A percentile compares a stretch with the other conserved stretches of the same genome.
Evolutionary conservation across 2,888 invertebrate species (phyloP).

Genomic region (Polydrusus tereticollis): DNA sequence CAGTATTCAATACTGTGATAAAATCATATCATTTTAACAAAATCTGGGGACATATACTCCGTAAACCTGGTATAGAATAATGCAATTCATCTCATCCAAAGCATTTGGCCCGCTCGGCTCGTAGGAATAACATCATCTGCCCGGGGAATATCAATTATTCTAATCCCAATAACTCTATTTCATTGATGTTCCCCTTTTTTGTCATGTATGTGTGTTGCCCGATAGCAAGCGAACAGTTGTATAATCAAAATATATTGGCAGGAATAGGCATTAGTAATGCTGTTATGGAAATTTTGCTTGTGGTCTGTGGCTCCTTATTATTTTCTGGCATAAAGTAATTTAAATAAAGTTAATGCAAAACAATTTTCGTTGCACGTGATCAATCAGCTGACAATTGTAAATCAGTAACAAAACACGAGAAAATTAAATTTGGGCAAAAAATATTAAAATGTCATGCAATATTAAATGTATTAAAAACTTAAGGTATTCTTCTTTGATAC

Average conservation of each 20-base stretch:
- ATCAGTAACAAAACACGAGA: no score
- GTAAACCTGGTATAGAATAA: slow-evolving; percentile 26
- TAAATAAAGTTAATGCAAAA: neutral
- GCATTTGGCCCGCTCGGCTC: slow-evolving; percentile 20
- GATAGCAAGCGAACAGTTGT: slow-evolving; percentile 34
- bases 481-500: no score
- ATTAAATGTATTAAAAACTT: no score
- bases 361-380: no score
- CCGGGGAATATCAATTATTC: slow-evolving; percentile 45
- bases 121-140: slow-evolving; percentile 41
- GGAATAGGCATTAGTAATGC: slow-evolving; percentile 10
- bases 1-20: no score
- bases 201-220: slow-evolving; percentile 8
- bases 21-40: neutral
- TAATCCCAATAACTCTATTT: slow-evolving; percentile 45
- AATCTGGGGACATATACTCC: slow-evolving; percentile 20
- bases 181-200: slow-evolving; percentile 36
- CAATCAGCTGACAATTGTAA: no score
- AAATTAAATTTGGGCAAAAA: no score
- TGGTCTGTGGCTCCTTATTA: neutral
- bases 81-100: slow-evolving; percentile 27
- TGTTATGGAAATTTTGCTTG: slow-evolving; percentile 16
- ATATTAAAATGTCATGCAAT: no score
- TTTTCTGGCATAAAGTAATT: neutral
- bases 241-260: slow-evolving; percentile 35